Conservation (phyloP, 2,113 vertebrate genomes). For the Procapra przewalskii region DNA sequence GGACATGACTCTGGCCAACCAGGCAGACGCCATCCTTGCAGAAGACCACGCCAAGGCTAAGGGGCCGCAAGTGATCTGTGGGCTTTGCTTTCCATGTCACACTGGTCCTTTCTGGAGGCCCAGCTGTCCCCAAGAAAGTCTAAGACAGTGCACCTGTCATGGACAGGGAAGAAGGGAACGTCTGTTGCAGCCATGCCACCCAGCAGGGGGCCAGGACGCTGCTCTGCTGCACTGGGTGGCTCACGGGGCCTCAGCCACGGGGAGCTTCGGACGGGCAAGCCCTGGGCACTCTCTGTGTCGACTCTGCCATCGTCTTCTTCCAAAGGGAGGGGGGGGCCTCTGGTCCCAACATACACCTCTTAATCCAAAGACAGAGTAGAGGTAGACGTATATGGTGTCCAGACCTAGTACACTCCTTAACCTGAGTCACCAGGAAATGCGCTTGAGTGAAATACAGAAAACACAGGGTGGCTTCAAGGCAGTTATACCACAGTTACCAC, state of each 20-base stretch:
- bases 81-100: too few species aligned
- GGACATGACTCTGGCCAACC: fast-evolving
- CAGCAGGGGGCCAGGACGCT: neutral
- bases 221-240: fast-evolving
- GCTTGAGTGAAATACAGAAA: neutral
- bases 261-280: fast-evolving
- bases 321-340: neutral
- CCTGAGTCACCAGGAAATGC: neutral
- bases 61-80: fast-evolving
- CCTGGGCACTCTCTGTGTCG: fast-evolving
- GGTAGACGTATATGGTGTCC: fast-evolving
- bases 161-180: fast-evolving
- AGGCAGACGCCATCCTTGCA: too few species aligned
- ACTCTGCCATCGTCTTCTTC: fast-evolving
- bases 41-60: neutral
- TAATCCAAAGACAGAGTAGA: fast-evolving
- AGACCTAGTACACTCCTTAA: neutral
- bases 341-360: fast-evolving
- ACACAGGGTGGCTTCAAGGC: too few species aligned
- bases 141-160: too few species aligned
- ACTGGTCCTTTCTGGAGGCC: neutral
- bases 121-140: neutral
- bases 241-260: neutral
- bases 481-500: neutral
- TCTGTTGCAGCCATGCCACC: neutral